phyloP scores from a whole-genome alignment of 2,113 vertebrate genomes.

The Saguinus imperator region DNA sequence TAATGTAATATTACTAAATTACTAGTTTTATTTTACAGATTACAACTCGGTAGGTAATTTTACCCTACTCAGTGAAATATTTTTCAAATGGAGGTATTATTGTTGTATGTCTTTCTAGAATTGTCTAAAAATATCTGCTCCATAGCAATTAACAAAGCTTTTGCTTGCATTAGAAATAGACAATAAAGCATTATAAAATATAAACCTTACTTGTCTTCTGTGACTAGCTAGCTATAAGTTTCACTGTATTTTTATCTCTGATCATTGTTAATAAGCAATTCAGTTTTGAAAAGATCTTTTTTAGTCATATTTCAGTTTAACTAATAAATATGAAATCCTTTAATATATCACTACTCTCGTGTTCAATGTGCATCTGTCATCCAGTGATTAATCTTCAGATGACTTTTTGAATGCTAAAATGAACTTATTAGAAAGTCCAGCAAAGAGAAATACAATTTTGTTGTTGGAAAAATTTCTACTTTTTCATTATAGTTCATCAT shows the following conservation, averaged over 20 bases:
- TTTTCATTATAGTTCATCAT: constrained; percentile 49
- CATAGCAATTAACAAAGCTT: neutral
- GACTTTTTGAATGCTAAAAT: constrained; percentile 22
- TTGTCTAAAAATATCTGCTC: neutral
- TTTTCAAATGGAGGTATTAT: neutral
- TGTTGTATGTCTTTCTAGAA: neutral
- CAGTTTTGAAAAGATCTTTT: neutral
- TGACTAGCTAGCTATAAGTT: neutral
- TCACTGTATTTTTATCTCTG: neutral
- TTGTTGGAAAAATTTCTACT: constrained; percentile 39
- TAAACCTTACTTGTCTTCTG: neutral
- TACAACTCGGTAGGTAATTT: neutral
- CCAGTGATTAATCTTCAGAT: neutral
- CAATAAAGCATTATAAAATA: neutral
- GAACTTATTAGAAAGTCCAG: neutral
- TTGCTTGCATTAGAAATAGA: neutral
- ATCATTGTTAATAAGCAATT: neutral
- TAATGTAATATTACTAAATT: neutral
- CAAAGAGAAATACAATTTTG: constrained; percentile 18
- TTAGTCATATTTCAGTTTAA: constrained; percentile 5
- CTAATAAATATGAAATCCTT: neutral
- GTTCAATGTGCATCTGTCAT: neutral
- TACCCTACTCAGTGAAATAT: neutral
- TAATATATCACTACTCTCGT: neutral
- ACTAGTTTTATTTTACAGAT: neutral